Conservation (phyloP, 2,113 vertebrate genomes). For the Mobula birostris region DNA sequence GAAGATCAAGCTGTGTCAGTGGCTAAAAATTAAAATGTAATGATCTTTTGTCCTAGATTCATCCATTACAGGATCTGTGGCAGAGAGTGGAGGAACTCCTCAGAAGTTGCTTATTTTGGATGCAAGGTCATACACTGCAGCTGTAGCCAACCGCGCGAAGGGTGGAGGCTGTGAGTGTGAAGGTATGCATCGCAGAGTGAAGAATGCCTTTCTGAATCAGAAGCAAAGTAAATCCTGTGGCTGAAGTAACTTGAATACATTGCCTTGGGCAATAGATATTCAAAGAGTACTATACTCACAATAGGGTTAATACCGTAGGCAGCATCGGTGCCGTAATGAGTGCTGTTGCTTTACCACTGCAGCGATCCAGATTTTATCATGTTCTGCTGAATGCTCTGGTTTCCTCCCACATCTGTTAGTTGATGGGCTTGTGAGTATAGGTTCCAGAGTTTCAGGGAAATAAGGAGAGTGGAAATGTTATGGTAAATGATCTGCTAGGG, state of each 20-base stretch:
- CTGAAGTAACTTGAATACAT: background rate
- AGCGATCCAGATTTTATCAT: too few relatives aligned
- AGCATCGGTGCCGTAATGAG: too few relatives aligned
- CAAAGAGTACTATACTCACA: too few relatives aligned
- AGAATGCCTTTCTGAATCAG: background rate
- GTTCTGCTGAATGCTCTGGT: too few relatives aligned
- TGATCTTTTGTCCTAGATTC: slow-evolving; percentile 65
- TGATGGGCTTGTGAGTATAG: too few relatives aligned
- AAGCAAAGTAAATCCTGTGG: background rate
- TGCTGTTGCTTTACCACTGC: too few relatives aligned
- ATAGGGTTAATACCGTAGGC: too few relatives aligned
- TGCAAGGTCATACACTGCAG: slow-evolving; percentile 90
- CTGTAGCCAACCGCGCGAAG: slow-evolving; percentile 95
- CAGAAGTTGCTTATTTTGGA: slow-evolving; percentile 95
- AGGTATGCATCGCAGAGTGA: slow-evolving; percentile 58
- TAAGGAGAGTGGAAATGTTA: too few relatives aligned
- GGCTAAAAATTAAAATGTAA: slow-evolving; percentile 12
- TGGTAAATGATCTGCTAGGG: too few relatives aligned
- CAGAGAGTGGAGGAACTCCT: slow-evolving; percentile 66
- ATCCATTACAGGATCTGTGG: slow-evolving; percentile 73
- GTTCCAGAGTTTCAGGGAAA: too few relatives aligned
- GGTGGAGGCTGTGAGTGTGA: slow-evolving; percentile 96
- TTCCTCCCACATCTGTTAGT: too few relatives aligned
- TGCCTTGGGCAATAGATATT: background rate
- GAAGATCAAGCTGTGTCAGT: background rate